phyloP scores from a whole-genome alignment of 2,113 vertebrate genomes.

The Sinocyclocheilus anophthalmus region DNA sequence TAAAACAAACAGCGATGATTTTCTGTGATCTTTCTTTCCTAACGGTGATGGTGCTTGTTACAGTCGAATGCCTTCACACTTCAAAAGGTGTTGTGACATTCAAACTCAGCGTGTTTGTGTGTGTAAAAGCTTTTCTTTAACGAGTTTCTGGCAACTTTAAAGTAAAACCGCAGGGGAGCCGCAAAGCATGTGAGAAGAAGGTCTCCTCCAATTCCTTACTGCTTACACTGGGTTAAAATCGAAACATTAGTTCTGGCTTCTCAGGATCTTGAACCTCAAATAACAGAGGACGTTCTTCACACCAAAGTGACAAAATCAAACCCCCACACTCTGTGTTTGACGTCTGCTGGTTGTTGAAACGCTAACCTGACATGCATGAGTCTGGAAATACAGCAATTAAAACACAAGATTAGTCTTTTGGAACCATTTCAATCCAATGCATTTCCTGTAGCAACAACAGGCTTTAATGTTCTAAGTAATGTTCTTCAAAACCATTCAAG shows the following conservation, averaged over 20 bases:
- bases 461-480: too few species aligned
- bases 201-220: neutral
- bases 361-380: neutral
- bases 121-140: neutral
- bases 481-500: neutral
- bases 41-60: neutral
- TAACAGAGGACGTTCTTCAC: neutral
- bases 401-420: neutral
- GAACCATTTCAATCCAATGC: neutral
- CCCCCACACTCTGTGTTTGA: neutral
- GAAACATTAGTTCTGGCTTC: neutral
- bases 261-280: neutral
- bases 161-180: neutral
- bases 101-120: constrained; percentile 24
- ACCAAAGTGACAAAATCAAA: neutral
- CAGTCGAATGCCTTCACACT: neutral
- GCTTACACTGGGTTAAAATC: neutral
- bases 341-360: neutral
- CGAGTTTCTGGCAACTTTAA: neutral
- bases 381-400: neutral
- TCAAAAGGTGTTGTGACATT: neutral
- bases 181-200: neutral
- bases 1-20: neutral
- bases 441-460: neutral
- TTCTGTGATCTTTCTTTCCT: neutral